These are phyloP conservation scores for Cyclura pinguis DNA, from an alignment of 2,797 vertebrate genomes.

Conservation along the genomic window DNA sequence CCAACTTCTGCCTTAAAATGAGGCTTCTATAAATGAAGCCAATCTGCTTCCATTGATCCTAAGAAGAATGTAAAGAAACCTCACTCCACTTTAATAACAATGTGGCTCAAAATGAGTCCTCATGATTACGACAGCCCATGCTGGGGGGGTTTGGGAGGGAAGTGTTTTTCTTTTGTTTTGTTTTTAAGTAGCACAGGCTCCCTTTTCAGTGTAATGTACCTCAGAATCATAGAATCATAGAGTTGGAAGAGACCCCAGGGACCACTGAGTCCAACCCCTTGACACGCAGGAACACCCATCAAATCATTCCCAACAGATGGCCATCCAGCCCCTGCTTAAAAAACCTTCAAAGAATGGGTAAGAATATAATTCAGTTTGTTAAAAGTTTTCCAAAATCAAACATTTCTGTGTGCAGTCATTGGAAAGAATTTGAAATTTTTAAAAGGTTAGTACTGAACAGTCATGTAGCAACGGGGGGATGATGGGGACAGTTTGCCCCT, in stretches of 20 bases:
- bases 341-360: neutral
- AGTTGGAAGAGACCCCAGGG: no score
- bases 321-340: no score
- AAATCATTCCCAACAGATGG: no score
- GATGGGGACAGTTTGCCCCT: no score
- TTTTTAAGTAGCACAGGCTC: neutral
- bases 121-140: neutral
- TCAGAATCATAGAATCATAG: neutral
- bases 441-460: neutral
- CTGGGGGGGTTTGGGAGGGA: neutral
- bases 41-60: neutral
- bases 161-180: neutral
- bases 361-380: neutral
- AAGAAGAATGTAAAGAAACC: neutral
- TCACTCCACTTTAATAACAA: constrained; percentile 15
- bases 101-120: constrained; percentile 6
- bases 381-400: neutral
- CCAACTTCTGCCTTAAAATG: neutral
- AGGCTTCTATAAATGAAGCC: neutral
- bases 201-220: neutral
- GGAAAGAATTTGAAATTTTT: neutral
- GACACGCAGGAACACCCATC: no score
- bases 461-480: no score
- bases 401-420: neutral
- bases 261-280: no score